Evolutionary conservation across 2,113 vertebrate species (phyloP), one percentile per base, ranked within the genome.

Genomic region (Cebus imitator): DNA sequence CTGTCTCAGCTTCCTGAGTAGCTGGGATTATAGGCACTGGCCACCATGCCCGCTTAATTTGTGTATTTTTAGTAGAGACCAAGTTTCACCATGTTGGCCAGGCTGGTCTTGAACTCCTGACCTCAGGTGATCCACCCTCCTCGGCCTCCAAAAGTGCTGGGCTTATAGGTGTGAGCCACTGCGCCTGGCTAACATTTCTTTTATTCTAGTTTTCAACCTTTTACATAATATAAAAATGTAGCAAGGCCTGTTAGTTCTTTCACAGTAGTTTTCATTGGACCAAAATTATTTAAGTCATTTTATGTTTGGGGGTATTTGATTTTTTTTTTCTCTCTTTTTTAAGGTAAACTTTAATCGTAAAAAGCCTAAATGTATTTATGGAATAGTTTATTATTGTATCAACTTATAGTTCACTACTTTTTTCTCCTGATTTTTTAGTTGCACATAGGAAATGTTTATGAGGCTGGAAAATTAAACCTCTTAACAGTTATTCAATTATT

Each of bases 401-500:
- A 91, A 79, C 32, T 43, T 97, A 9, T 52, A 55, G 10, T 85
- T 97, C 30, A 95, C 55, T 17, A 37, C 11, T 90, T 79, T 87
- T 95, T 84, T 40, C 0, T 50, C 96, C 82, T 81, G 37, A 92
- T 32, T 94, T 61, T 68, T 76, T 97, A 99, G 99, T 66, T 98
- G 75, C 98, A 96, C 92, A 97, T 97, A 1, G 99, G 98, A 95
- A 99, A 98, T 61, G 5, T 99, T 91, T 99, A 99, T 91, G 99
- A 99, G 98, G 98, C 20, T 72, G 98, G 98, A 88, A 99, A 99
- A 93, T 98, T 99, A 85, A 99, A 99, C 96, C 96, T 99, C 27
- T 93, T 99, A 97, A 98, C 98, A 66, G 87, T 99, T 96, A 95
- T 99, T 97, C 99, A 99, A 81, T 98, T 99, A 97, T 95, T 99